phyloP scores from a whole-genome alignment of 2,113 vertebrate genomes.

The Lates calcarifer region DNA sequence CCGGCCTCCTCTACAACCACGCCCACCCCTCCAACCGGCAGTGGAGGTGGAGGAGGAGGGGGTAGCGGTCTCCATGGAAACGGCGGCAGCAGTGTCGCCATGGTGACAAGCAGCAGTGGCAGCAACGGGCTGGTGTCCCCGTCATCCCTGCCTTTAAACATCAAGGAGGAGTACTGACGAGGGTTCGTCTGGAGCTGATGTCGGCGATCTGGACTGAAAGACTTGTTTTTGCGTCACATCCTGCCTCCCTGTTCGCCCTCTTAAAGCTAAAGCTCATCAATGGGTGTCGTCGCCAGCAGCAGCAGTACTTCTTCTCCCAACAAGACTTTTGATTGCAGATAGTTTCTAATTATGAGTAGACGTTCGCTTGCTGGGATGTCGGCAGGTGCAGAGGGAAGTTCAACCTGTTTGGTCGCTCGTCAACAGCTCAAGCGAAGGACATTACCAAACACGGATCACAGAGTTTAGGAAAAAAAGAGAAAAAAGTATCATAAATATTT shows the following conservation, averaged over 20 bases:
- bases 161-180: constrained; percentile 94
- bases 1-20: constrained; percentile 87
- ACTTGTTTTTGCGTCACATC: neutral
- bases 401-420: too few species aligned
- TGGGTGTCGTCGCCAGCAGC: neutral
- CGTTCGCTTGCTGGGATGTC: neutral
- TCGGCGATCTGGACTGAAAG: constrained; percentile 10
- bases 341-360: neutral
- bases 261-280: neutral
- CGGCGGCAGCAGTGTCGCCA: constrained; percentile 76
- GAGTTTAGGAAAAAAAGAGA: neutral
- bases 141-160: constrained; percentile 87
- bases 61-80: constrained; percentile 64
- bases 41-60: constrained; percentile 14
- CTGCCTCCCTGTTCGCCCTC: neutral
- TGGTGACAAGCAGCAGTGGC: constrained; percentile 85
- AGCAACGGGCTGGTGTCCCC: constrained; percentile 86
- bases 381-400: too few species aligned
- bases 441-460: neutral
- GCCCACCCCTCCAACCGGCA: constrained; percentile 80
- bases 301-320: neutral
- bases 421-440: neutral
- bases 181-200: neutral
- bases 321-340: constrained; percentile 3
- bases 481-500: neutral